Evolutionary conservation across 1,140 invertebrate genomes (phyloP).

Genomic region (Drosophila sproati): DNA sequence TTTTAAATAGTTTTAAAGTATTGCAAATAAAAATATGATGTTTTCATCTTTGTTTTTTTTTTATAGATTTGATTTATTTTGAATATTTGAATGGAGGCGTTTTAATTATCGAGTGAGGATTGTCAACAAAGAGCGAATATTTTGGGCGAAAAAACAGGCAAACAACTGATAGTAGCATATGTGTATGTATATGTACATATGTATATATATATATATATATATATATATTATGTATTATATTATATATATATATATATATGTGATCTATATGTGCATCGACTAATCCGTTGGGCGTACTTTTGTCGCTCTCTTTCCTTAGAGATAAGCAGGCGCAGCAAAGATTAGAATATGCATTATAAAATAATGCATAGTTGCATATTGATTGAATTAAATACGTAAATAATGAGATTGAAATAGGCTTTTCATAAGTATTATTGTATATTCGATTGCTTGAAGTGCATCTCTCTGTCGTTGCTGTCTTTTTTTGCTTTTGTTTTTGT

Average conservation of each 20-base stretch:
- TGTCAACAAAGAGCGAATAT: slow-evolving; percentile 13
- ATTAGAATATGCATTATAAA: not conserved
- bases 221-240: too few species aligned
- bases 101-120: not conserved
- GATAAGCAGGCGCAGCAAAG: not conserved
- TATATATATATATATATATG: too few species aligned
- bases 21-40: too few species aligned
- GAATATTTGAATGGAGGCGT: not conserved
- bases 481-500: not conserved
- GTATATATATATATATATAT: not conserved
- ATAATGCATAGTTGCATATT: not conserved
- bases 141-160: slow-evolving; percentile 13
- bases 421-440: slow-evolving; percentile 14
- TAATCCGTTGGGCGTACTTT: slow-evolving; percentile 3
- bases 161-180: slow-evolving; percentile 6
- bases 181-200: not conserved
- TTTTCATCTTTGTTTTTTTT: too few species aligned
- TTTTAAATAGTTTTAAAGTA: too few species aligned
- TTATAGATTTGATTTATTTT: not conserved
- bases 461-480: slow-evolving; percentile 1
- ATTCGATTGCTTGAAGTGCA: slow-evolving; percentile 39
- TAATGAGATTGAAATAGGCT: not conserved
- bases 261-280: not conserved
- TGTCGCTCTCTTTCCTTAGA: not conserved
- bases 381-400: slow-evolving; percentile 1